Percentiles rank a stretch among this genome's conserved stretches.
These are phyloP conservation scores for Enteromius treurensis DNA, from an alignment of 2,797 vertebrate species.

Conservation along the genomic window DNA sequence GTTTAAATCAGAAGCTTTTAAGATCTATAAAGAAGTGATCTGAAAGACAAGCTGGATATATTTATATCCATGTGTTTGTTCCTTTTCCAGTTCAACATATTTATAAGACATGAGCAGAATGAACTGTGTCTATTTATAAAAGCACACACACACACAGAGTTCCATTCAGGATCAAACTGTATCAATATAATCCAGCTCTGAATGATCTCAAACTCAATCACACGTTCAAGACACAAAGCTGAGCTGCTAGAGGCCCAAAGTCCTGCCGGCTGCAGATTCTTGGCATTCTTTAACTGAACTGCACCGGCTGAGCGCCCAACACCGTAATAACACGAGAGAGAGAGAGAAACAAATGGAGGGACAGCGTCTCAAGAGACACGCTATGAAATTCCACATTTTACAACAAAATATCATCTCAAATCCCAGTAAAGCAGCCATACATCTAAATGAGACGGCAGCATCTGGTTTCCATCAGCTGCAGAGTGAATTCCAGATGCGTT, in stretches of 20 bases:
- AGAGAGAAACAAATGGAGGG: neutral
- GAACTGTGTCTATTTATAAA: neutral
- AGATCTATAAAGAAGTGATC: neutral
- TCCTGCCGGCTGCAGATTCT: slow-evolving; percentile 79
- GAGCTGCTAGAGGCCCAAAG: slow-evolving; percentile 76
- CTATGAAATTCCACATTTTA: slow-evolving; percentile 7
- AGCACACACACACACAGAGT: neutral
- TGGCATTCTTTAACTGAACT: slow-evolving; percentile 71
- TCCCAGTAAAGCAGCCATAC: neutral
- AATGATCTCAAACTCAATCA: slow-evolving; percentile 58
- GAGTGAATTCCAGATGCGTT: slow-evolving; percentile 46
- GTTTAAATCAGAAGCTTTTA: neutral
- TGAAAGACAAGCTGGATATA: neutral
- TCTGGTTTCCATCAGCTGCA: slow-evolving; percentile 39
- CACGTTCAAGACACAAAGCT: slow-evolving; percentile 59
- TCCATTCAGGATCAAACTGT: slow-evolving; percentile 17
- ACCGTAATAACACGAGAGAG: neutral
- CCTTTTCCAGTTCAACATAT: slow-evolving; percentile 4
- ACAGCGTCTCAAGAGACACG: neutral
- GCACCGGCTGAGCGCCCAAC: neutral
- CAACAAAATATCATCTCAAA: neutral
- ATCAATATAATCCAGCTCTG: slow-evolving; percentile 52
- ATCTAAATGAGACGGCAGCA: slow-evolving; percentile 25
- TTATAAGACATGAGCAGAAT: slow-evolving; percentile 10
- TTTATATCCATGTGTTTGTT: slow-evolving; percentile 1